A percentile compares a stretch with the other conserved stretches of the same genome.
Conservation (phyloP, 2,797 vertebrate genomes). For the Diceros bicornis region DNA sequence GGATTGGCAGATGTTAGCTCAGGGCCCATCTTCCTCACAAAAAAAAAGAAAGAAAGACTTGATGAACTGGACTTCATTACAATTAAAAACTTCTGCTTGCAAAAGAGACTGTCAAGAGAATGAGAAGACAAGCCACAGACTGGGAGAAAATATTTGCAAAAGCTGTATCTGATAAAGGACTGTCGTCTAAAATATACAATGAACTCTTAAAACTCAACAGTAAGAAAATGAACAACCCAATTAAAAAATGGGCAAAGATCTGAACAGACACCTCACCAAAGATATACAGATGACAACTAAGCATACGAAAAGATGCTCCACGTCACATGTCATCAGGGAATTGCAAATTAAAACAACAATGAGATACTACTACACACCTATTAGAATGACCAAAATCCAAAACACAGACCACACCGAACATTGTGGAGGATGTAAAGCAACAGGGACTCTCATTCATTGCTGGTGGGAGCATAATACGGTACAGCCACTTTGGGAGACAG, state of each 20-base stretch:
- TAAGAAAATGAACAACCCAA: constrained; percentile 26
- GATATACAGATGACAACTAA: neutral
- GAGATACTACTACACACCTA: neutral
- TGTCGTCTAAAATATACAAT: neutral
- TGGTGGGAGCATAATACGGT: neutral
- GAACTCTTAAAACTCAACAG: neutral
- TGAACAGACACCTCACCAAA: neutral
- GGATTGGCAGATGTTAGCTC: too few relatives aligned
- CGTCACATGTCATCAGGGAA: neutral
- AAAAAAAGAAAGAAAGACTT: neutral
- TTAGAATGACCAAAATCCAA: neutral
- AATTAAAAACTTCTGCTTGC: neutral
- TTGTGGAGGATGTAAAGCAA: too few relatives aligned
- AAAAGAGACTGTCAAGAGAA: neutral
- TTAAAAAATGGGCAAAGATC: neutral
- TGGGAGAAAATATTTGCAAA: neutral
- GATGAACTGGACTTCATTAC: neutral
- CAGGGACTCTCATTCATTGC: neutral
- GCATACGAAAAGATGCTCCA: neutral
- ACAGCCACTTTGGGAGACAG: neutral
- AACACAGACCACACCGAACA: neutral
- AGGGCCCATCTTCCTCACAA: too few relatives aligned
- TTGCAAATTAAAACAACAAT: neutral
- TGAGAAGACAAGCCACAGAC: neutral
- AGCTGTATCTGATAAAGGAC: neutral